Base-by-base conservation (phyloP, 2,888 invertebrate species). In the Drosophila paucipuncta region DNA sequence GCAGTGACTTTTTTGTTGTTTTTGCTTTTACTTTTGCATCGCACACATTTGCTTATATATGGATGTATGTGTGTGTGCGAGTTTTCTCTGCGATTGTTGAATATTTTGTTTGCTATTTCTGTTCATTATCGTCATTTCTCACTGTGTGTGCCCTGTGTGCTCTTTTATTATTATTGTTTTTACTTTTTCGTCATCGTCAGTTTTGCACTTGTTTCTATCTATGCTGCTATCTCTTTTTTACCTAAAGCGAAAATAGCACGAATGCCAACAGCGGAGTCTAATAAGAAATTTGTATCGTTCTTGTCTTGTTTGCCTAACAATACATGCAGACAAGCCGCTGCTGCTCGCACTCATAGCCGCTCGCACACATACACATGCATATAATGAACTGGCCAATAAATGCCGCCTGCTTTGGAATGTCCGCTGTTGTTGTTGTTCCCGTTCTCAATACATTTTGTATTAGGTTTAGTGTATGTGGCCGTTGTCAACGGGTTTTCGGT, bases 401-500 rank as follows among this genome's bases (percentile, higher is more conserved):
- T 76, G 68, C 62, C 66, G 53, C 52, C 58, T 69, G 80, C 67
- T 62, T 54, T 63, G 81, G 79, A 87, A 85, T 89, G 81, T 62
- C 52, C 43, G 57, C 57, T 63, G 67, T 55, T 73, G 75, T 78
- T 71, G 66, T 65, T 63, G 67, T 68, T 78, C 47, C 63, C 68
- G 81, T 85, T 80, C 88, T 76, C 85, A 84, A 86, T 89, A 86
- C 84, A 86, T 83, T 81, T 85, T 76, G 86, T 72, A 72, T 76
- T 78, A 76, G 73, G 50, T 76, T 78, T 71, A 65, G 52, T 72
- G 54, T 67, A 37, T 61, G 41, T 43, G 57, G 52, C 55, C 66
- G 68, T 90, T 83, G 90, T 88, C 89, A 88, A 88, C 83, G 86
- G 74, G 75, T 76, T 33, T n/a, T 31, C 13, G 22, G 25, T 16